Base-by-base conservation (phyloP, 2,113 vertebrate species). In the Neoarius graeffei region DNA sequence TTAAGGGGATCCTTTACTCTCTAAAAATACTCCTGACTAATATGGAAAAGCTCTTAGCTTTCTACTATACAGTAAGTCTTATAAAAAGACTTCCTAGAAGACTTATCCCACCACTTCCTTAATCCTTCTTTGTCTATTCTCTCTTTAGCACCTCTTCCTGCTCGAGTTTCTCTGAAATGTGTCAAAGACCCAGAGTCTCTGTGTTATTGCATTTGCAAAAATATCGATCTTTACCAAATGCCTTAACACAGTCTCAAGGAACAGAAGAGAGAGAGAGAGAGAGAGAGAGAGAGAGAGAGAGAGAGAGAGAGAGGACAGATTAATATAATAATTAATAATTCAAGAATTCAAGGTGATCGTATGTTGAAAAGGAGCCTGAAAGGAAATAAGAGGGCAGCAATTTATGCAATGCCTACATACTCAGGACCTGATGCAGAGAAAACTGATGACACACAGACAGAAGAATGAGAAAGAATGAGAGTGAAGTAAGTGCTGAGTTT, bases 1-100 rank as follows among this genome's bases (percentile, higher is more conserved):
- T 93, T 89, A 89, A 71, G 91, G 92, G 89, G 93, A 94, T 92
- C 88, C 83, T 88, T 84, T 30, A 25, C 14, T 66, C 89, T 92
- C 93, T 90, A 92, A 93, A 91, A 92, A 94, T 94, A 94, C 92
- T 57, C 83, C 69, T 76, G 76, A 48, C 77, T 64, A 57, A 83
- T 35, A 71, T 85, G 86, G 88, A 86, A 88, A 88, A 85, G 8
- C 57, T 77, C 7, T 30, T 13, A 79, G 87, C 81, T 91, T 90
- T 93, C 88, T 90, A 91, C 66, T 82, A 86, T 66, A 83, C 56
- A 67, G 82, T 56, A 69, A 73, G 66, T 48, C 50, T 86, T 35
- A 15, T 71, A 35, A 82, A 35, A 84, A 9, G n/a, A 76, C 82
- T 82, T 85, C 76, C 85, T 85, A 85, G 60, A 83, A 82, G 54